Percentiles rank a stretch among this genome's conserved stretches.
These are phyloP conservation scores for Pristionchus maxplancki DNA, from an alignment of 2,888 invertebrate species.

Conservation along the genomic window DNA sequence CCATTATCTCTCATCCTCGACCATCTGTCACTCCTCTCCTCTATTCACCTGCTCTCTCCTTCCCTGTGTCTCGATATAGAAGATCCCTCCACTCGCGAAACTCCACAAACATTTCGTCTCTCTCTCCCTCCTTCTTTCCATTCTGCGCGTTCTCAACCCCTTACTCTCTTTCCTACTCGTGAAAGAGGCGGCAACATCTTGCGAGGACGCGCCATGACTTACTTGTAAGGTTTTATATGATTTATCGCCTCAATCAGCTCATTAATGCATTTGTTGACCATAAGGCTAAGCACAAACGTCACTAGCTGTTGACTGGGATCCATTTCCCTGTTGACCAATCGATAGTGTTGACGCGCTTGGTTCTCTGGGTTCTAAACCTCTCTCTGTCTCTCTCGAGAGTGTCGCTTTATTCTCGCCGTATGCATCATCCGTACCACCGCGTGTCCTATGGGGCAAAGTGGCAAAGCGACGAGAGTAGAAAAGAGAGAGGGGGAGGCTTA, in stretches of 20 bases:
- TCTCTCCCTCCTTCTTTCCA: slow-evolving; percentile 4
- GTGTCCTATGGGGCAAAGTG: not conserved
- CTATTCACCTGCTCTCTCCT: not conserved
- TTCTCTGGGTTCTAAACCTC: not conserved
- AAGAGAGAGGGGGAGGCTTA: not conserved
- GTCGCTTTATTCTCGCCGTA: not conserved
- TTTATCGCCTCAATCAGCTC: too few relatives aligned
- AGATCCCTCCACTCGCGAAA: slow-evolving; percentile 35
- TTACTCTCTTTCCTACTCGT: not conserved
- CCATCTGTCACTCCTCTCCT: not conserved
- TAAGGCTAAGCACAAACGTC: too few relatives aligned
- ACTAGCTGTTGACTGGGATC: not conserved
- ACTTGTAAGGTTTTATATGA: slow-evolving; percentile 17
- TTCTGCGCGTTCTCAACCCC: slow-evolving; percentile 29
- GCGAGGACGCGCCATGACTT: not conserved
- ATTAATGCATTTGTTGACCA: too few relatives aligned
- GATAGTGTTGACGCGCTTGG: not conserved
- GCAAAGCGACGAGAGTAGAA: not conserved
- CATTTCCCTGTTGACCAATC: not conserved
- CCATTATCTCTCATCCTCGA: not conserved
- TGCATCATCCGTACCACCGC: slow-evolving; percentile 4
- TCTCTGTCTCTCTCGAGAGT: not conserved
- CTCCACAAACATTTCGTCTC: slow-evolving; percentile 44
- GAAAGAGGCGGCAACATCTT: not conserved
- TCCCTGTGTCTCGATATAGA: slow-evolving; percentile 28